A percentile compares a stretch with the other conserved stretches of the same genome.
These are phyloP conservation scores for Aphelinus atriplicis DNA, from an alignment of 1,140 invertebrate species.

Conservation along the genomic window DNA sequence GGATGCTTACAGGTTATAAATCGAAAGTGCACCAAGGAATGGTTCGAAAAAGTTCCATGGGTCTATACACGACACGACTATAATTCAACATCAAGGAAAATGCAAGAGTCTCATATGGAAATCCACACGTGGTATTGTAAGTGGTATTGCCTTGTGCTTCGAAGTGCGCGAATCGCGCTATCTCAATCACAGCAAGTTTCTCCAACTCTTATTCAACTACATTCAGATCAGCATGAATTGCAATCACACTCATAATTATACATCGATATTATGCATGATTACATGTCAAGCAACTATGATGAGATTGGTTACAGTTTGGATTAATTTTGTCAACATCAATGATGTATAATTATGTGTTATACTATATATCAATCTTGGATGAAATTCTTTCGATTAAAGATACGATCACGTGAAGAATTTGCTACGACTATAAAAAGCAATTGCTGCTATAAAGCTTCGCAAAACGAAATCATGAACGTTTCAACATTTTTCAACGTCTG, in stretches of 20 bases:
- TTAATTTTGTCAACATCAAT: background rate
- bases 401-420: conserved; percentile 18
- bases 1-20: conserved; percentile 13
- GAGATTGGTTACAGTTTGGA: conserved; percentile 1
- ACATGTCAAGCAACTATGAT: background rate
- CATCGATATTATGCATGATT: background rate
- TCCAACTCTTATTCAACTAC: too few species aligned
- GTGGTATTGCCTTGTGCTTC: conserved; percentile 10
- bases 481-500: background rate
- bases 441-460: background rate
- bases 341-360: conserved; percentile 15
- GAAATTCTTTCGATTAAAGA: conserved; percentile 9
- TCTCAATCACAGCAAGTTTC: conserved; percentile 23
- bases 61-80: background rate
- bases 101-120: conserved; percentile 1
- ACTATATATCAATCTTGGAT: background rate
- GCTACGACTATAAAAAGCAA: conserved; percentile 5
- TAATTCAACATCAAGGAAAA: conserved; percentile 29
- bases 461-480: conserved; percentile 16
- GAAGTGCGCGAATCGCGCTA: background rate
- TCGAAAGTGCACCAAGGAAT: conserved; percentile 25
- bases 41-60: conserved; percentile 7
- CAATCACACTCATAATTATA: conserved; percentile 12
- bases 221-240: background rate
- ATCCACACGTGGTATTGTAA: conserved; percentile 11